Evolutionary conservation across 2,113 vertebrate species (phyloP), one percentile per base, ranked within the genome.

Genomic region (Myanophis thanlyinensis): DNA sequence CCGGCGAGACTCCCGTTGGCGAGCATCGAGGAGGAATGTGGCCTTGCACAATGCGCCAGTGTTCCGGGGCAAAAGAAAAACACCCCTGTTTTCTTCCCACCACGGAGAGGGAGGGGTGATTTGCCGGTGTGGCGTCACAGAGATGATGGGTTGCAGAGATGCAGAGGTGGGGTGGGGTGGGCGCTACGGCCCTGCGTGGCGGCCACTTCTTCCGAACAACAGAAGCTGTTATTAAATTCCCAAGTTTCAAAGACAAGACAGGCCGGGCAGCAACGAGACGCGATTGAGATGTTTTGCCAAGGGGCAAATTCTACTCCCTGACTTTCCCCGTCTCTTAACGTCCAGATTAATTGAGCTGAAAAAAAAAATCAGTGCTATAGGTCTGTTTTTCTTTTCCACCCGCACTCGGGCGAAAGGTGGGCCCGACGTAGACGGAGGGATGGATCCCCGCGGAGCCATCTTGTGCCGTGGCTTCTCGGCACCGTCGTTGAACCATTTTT

Each of bases 51-150:
- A 98, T 94, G 96, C 94, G 46, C 95, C 96, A 98, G 95, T 98
- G 97, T 98, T 97, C 49, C 44, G 93, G 44, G 23, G 86, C 59
- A 94, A 89, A 98, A 96, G n/a, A n/a, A 98, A 98, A 97, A 97
- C 96, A 91, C 27, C 4, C 94, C 97, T 98, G 97, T 97, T 97
- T 93, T 52, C n/a, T 3, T 6, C 48, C n/a, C 84, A 25, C 40
- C 92, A 97, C 96, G 95, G 97, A 97, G 96, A 94, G 92, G 40
- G 59, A n/a, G n/a, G n/a, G n/a, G n/a, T n/a, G n/a, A 96, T 97
- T 97, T 95, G 88, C 96, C 94, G 0, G 0, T 85, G 93, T 46
- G 92, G 54, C 85, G 90, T 95, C 92, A 93, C 92, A 13, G 13
- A 20, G 67, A 30, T 13, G 88, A 23, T 20, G 25, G 25, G 84